Evolutionary conservation across 2,113 vertebrate genomes (phyloP).

Genomic region (Urocitellus parryii): DNA sequence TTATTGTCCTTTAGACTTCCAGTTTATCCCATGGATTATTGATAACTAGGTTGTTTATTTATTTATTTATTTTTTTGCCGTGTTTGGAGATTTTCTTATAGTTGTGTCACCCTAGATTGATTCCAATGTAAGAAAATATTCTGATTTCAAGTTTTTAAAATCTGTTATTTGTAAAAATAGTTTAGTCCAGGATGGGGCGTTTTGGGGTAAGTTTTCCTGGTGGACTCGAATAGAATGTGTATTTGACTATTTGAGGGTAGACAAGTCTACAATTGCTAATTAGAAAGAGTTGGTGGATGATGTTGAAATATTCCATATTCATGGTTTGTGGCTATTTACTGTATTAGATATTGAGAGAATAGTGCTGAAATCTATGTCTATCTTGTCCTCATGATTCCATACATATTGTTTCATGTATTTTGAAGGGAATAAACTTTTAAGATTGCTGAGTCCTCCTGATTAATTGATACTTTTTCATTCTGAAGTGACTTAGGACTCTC

Average conservation of each 20-base stretch:
- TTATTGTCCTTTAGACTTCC: neutral
- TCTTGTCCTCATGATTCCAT: neutral
- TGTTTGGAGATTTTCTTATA: neutral
- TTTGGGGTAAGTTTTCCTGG: neutral
- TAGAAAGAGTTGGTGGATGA: neutral
- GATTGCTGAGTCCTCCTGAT: neutral
- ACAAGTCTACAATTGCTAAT: neutral
- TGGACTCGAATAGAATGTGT: neutral
- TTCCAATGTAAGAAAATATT: neutral
- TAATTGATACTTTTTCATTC: neutral
- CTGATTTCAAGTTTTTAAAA: neutral
- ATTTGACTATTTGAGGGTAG: neutral
- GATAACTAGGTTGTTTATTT: neutral
- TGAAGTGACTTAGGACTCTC: neutral
- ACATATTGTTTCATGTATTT: conserved; percentile 9
- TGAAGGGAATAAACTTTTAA: neutral
- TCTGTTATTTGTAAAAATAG: neutral
- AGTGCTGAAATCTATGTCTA: neutral
- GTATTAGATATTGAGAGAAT: neutral
- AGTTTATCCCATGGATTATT: neutral
- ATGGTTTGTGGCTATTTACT: neutral
- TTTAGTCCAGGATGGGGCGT: neutral
- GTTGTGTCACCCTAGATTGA: conserved; percentile 19
- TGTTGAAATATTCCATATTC: neutral
- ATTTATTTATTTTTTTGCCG: neutral